A percentile compares a stretch with the other conserved stretches of the same genome.
Conservation (phyloP, 1,140 invertebrate species). For the Tribolium madens region DNA sequence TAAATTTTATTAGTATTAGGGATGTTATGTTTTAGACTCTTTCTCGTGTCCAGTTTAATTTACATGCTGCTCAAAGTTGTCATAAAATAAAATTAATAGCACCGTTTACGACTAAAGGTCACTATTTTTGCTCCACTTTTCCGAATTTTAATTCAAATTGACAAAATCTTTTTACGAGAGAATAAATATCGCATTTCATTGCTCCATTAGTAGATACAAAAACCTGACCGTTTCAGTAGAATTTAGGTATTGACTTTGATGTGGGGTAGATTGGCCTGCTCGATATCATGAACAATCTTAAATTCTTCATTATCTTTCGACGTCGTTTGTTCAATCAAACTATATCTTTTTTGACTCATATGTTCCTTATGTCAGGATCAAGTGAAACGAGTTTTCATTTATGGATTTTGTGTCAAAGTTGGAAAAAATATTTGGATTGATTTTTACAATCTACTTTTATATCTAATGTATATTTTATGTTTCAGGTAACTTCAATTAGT, state of each 20-base stretch:
- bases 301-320: constrained; percentile 12
- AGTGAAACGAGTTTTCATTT: constrained; percentile 49
- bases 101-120: neutral
- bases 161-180: neutral
- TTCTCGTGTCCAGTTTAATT: neutral
- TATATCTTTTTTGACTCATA: constrained; percentile 24
- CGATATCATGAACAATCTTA: constrained; percentile 22
- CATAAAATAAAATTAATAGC: neutral
- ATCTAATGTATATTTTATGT: constrained; percentile 35
- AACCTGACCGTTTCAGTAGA: constrained; percentile 21
- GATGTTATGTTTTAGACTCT: neutral
- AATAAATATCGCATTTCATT: constrained; percentile 34
- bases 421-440: constrained; percentile 24
- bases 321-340: neutral
- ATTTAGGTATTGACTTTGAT: constrained; percentile 40
- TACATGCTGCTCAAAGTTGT: neutral
- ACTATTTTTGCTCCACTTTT: neutral
- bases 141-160: neutral
- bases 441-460: constrained; percentile 1
- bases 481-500: constrained; percentile 20
- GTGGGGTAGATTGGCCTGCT: constrained; percentile 29
- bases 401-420: constrained; percentile 53
- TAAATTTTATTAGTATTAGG: constrained; percentile 20
- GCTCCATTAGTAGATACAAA: constrained; percentile 31
- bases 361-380: constrained; percentile 46